phyloP scores from a whole-genome alignment of 2,888 invertebrate species.

The Torymus texanus region DNA sequence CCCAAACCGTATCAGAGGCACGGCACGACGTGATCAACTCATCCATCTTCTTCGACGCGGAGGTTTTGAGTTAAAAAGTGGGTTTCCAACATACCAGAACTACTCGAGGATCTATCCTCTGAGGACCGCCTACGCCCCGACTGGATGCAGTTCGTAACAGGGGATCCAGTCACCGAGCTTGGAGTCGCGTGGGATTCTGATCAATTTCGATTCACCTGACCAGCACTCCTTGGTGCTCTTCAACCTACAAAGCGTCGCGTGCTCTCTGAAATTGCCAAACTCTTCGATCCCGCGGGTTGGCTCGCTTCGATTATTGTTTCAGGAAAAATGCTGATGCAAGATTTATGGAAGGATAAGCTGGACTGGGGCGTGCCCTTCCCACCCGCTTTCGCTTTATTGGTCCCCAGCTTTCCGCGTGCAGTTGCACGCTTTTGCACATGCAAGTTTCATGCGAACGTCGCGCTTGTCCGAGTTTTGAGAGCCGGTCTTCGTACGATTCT shows the following conservation, averaged over 20 bases:
- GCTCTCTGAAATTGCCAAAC: not conserved
- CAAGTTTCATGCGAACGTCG: too few relatives aligned
- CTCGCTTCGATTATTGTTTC: not conserved
- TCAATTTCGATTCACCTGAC: not conserved
- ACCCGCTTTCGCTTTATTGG: not conserved
- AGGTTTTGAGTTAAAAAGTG: conserved; percentile 4
- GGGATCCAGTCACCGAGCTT: conserved; percentile 3
- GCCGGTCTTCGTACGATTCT: too few relatives aligned
- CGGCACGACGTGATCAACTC: conserved; percentile 1
- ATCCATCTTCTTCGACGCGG: not conserved
- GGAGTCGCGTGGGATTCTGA: conserved; percentile 23
- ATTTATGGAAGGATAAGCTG: not conserved
- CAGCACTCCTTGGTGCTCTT: not conserved
- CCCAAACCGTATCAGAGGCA: not conserved
- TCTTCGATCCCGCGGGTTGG: conserved; percentile 6
- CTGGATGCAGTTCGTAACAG: not conserved
- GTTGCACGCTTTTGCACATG: too few relatives aligned
- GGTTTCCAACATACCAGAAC: conserved; percentile 8
- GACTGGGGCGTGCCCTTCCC: not conserved
- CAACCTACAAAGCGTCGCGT: not conserved
- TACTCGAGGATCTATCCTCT: not conserved
- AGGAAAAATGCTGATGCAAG: not conserved
- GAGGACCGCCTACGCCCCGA: not conserved
- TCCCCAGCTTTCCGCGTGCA: too few relatives aligned
- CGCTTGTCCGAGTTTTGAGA: too few relatives aligned